These are phyloP conservation scores for Ceyx margarethae DNA, from an alignment of 2,113 vertebrate genomes.

Conservation along the genomic window DNA sequence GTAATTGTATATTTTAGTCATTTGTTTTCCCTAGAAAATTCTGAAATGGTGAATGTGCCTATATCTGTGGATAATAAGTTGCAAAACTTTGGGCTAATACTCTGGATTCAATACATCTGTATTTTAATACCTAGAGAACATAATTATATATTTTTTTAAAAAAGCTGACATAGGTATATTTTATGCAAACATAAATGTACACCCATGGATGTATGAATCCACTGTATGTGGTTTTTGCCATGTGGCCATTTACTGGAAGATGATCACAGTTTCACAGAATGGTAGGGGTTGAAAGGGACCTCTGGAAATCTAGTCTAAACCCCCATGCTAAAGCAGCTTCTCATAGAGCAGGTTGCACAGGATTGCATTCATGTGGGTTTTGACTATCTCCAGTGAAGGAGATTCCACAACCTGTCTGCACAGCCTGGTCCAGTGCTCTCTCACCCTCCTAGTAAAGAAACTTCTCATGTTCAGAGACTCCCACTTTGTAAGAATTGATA, in stretches of 20 bases:
- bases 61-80: neutral
- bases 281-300: too few species aligned
- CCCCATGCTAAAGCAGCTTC: too few species aligned
- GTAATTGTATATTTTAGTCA: neutral
- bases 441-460: too few species aligned
- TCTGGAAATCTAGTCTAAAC: too few species aligned
- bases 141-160: neutral
- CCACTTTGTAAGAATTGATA: too few species aligned
- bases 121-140: neutral
- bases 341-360: too few species aligned
- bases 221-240: neutral
- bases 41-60: neutral
- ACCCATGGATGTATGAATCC: neutral
- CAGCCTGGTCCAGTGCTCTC: too few species aligned
- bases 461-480: too few species aligned
- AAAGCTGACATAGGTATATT: neutral
- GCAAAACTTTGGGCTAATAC: neutral
- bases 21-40: neutral
- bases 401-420: too few species aligned
- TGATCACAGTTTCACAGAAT: neutral
- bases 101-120: neutral
- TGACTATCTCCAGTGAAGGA: too few species aligned
- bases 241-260: neutral
- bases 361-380: too few species aligned
- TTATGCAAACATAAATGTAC: neutral